Percentiles rank a stretch among this genome's conserved stretches.
phyloP scores from a whole-genome alignment of 2,113 vertebrate species.

The Morone chrysops region DNA sequence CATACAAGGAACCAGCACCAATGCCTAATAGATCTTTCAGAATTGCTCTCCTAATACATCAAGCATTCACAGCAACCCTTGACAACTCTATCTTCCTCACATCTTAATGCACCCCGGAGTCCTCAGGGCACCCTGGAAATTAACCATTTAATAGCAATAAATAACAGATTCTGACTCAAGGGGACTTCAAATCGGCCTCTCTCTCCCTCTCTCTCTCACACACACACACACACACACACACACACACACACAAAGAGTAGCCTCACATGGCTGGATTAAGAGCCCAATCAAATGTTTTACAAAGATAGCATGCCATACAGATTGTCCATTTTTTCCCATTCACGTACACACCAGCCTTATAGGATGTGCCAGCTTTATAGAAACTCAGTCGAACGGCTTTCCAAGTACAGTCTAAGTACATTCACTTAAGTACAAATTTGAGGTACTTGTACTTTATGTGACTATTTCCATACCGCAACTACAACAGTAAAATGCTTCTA shows the following conservation, averaged over 20 bases:
- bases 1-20: constrained; percentile 13
- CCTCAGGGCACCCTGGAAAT: constrained; percentile 75
- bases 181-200: constrained; percentile 66
- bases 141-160: constrained; percentile 82
- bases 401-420: not conserved
- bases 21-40: constrained; percentile 55
- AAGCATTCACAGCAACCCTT: constrained; percentile 59
- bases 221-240: constrained; percentile 18
- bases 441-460: not conserved
- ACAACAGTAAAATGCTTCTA: not conserved
- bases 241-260: constrained; percentile 19
- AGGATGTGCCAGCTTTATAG: not conserved
- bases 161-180: constrained; percentile 77
- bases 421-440: not conserved
- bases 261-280: constrained; percentile 36
- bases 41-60: constrained; percentile 66
- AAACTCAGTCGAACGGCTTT: not conserved
- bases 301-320: not conserved
- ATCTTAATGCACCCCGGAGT: constrained; percentile 61
- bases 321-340: not conserved
- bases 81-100: constrained; percentile 75
- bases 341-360: not conserved
- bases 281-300: constrained; percentile 44
- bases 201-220: not conserved
- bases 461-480: not conserved